Conservation (phyloP, 2,113 vertebrate genomes). For the Psettodes erumei region DNA sequence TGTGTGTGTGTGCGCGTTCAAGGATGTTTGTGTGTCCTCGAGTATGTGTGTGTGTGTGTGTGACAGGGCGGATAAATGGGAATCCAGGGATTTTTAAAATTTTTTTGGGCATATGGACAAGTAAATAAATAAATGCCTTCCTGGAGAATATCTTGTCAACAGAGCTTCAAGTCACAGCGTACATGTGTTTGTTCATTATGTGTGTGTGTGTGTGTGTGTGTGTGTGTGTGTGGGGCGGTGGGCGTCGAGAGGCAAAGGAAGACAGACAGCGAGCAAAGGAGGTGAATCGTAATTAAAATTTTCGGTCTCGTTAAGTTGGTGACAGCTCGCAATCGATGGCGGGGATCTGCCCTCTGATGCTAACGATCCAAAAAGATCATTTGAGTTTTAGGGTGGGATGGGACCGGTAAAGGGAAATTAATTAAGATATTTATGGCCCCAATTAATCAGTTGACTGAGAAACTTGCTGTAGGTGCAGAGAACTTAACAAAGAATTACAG, state of each 20-base stretch:
- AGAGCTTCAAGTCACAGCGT: constrained; percentile 28
- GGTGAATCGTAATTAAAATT: constrained; percentile 80
- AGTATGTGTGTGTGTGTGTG: constrained; percentile 17
- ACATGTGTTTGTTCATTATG: constrained; percentile 24
- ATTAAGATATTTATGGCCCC: constrained; percentile 80
- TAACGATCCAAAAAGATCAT: constrained; percentile 69
- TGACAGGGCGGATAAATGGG: constrained; percentile 35
- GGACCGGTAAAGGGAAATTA: constrained; percentile 71
- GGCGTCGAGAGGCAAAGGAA: constrained; percentile 27
- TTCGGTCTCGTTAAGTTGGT: constrained; percentile 80
- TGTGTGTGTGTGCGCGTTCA: constrained; percentile 12
- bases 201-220: not conserved
- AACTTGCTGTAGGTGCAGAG: constrained; percentile 50
- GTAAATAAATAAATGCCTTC: constrained; percentile 28
- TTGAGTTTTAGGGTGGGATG: constrained; percentile 62
- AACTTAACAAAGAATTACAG: constrained; percentile 33
- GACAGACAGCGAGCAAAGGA: constrained; percentile 60
- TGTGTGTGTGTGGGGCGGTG: not conserved
- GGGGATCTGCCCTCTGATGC: constrained; percentile 74
- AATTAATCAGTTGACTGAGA: constrained; percentile 80
- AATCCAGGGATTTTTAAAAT: constrained; percentile 29
- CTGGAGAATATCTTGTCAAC: constrained; percentile 44
- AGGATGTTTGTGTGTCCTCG: constrained; percentile 14
- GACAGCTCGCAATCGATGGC: constrained; percentile 78
- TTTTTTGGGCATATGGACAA: not conserved